A percentile compares a stretch with the other conserved stretches of the same genome.
phyloP scores from a whole-genome alignment of 2,113 vertebrate species.

The Coregonus clupeaformis region DNA sequence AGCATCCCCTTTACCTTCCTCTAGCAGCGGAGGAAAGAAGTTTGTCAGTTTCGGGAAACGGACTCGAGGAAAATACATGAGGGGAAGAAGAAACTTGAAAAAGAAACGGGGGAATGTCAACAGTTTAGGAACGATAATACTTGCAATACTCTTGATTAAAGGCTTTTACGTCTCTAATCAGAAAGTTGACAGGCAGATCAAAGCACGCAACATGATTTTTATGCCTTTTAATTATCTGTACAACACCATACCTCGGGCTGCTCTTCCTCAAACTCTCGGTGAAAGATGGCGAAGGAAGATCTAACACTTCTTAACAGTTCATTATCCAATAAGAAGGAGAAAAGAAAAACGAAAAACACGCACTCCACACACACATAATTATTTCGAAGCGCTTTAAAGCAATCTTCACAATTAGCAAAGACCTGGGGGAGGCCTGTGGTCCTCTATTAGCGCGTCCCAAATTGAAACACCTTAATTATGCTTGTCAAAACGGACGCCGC shows the following conservation, averaged over 20 bases:
- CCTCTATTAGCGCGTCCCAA: constrained; percentile 92
- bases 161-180: constrained; percentile 95
- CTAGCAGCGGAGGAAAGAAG: constrained; percentile 46
- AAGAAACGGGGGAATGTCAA: no score
- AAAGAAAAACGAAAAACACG: constrained; percentile 10
- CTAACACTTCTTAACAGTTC: constrained; percentile 99
- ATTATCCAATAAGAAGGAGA: constrained; percentile 92
- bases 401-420: constrained; percentile 94
- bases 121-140: constrained; percentile 94
- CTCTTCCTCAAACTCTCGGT: constrained; percentile 85
- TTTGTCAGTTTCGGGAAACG: constrained; percentile 56
- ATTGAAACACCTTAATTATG: constrained; percentile 98
- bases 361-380: constrained; percentile 32
- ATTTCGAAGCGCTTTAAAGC: constrained; percentile 84
- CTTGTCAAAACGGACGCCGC: constrained; percentile 92
- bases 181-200: constrained; percentile 98
- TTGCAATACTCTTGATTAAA: constrained; percentile 98
- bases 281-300: constrained; percentile 80
- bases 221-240: constrained; percentile 99
- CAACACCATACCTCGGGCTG: constrained; percentile 95
- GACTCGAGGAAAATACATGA: constrained; percentile 24
- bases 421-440: constrained; percentile 88
- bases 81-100: constrained; percentile 43
- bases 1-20: constrained; percentile 58
- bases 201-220: constrained; percentile 93